A percentile compares a stretch with the other conserved stretches of the same genome.
phyloP scores from a whole-genome alignment of 2,797 vertebrate genomes.

The Rousettus madagascariensis region DNA sequence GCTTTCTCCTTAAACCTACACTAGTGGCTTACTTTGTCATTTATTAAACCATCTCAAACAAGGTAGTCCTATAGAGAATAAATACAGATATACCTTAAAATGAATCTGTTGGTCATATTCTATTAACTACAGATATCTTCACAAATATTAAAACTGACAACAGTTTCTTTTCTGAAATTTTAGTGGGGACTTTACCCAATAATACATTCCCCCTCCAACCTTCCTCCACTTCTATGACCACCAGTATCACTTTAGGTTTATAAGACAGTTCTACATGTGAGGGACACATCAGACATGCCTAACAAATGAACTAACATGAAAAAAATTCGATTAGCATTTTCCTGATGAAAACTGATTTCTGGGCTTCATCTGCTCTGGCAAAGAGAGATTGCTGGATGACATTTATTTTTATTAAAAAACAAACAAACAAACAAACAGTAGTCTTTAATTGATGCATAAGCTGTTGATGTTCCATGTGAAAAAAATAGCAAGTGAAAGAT shows the following conservation, averaged over 20 bases:
- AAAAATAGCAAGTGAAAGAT: conserved; percentile 44
- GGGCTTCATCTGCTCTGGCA: conserved; percentile 39
- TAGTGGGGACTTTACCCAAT: background rate
- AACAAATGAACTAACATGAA: background rate
- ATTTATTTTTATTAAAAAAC: conserved; percentile 63
- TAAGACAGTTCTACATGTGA: background rate
- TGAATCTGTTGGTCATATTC: background rate
- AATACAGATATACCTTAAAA: background rate
- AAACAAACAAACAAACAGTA: conserved; percentile 30
- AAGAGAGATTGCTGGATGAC: conserved; percentile 40
- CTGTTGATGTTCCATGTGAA: conserved; percentile 32
- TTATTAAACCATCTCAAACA: background rate
- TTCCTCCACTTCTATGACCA: background rate
- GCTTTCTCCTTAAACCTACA: background rate
- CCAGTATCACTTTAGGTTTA: background rate
- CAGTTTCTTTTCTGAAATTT: conserved; percentile 28
- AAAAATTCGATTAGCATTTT: conserved; percentile 50
- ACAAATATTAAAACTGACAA: background rate
- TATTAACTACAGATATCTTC: background rate
- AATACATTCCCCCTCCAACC: too few relatives aligned
- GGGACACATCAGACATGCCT: background rate
- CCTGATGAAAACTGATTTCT: conserved; percentile 42
- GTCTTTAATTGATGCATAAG: conserved; percentile 17
- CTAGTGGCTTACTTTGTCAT: background rate
- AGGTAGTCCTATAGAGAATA: background rate